A percentile compares a stretch with the other conserved stretches of the same genome.
Evolutionary conservation across 2,113 vertebrate species (phyloP).

Genomic region (Isichthys henryi): DNA sequence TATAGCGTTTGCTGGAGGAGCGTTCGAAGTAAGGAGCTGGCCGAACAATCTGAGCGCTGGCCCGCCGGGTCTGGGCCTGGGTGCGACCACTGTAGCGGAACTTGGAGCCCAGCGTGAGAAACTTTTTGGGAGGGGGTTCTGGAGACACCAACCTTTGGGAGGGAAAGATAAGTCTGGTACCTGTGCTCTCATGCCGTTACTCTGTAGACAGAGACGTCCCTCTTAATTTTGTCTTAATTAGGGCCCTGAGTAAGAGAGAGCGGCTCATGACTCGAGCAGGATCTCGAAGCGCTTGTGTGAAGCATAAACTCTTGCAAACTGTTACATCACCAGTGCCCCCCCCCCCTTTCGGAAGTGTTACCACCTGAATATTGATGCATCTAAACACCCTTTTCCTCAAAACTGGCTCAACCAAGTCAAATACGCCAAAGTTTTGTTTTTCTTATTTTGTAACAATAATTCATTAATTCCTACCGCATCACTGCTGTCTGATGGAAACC

Average conservation of each 20-base stretch:
- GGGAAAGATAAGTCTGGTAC: background rate
- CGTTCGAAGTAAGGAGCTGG: constrained; percentile 86
- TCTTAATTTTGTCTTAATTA: background rate
- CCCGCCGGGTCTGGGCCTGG: constrained; percentile 85
- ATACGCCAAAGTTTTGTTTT: background rate
- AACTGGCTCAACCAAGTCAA: background rate
- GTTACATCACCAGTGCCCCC: background rate
- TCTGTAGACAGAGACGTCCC: background rate
- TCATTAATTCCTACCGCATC: background rate
- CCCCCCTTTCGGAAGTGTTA: background rate
- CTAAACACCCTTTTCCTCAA: background rate
- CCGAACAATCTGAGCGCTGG: constrained; percentile 84
- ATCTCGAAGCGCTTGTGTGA: background rate
- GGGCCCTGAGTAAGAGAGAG: background rate
- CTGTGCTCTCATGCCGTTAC: background rate
- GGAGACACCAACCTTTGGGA: constrained; percentile 74
- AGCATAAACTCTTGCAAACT: background rate
- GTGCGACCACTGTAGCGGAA: constrained; percentile 94
- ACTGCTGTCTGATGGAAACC: background rate
- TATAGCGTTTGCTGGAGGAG: constrained; percentile 87
- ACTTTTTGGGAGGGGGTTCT: constrained; percentile 90
- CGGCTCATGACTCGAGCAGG: background rate
- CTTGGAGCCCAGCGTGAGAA: constrained; percentile 90
- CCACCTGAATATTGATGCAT: background rate
- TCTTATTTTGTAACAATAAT: background rate